phyloP scores from a whole-genome alignment of 2,888 invertebrate genomes.

The Bombyx huttoni region DNA sequence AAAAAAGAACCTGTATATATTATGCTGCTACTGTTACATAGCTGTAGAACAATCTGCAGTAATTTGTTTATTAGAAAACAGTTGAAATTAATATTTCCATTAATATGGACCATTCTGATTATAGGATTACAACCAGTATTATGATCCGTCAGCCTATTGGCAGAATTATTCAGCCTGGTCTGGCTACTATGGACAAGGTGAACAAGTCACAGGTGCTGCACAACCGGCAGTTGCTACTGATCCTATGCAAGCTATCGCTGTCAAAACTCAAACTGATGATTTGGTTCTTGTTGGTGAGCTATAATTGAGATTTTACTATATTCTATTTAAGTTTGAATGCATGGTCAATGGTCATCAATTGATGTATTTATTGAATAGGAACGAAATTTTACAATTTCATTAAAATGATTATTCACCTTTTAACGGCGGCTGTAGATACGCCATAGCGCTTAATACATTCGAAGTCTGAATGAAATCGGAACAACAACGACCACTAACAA shows the following conservation, averaged over 20 bases:
- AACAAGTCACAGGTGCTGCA: slow-evolving; percentile 54
- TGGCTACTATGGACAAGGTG: slow-evolving; percentile 81
- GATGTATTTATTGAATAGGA: too few relatives aligned
- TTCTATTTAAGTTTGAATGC: background rate
- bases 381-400: too few relatives aligned
- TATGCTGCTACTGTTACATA: too few relatives aligned
- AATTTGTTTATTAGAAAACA: background rate
- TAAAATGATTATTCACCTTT: too few relatives aligned
- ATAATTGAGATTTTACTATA: background rate
- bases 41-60: too few relatives aligned
- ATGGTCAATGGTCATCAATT: too few relatives aligned
- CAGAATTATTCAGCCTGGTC: slow-evolving; percentile 89
- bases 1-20: too few relatives aligned
- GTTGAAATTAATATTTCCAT: slow-evolving; percentile 13
- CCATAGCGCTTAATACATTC: too few relatives aligned
- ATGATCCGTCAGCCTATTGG: slow-evolving; percentile 89
- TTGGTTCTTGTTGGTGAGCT: slow-evolving; percentile 79
- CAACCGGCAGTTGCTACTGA: slow-evolving; percentile 31
- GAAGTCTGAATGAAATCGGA: too few relatives aligned
- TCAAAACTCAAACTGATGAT: slow-evolving; percentile 74
- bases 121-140: slow-evolving; percentile 82
- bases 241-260: slow-evolving; percentile 31
- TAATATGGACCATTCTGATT: slow-evolving; percentile 37
- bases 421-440: too few relatives aligned
- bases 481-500: too few relatives aligned